These are phyloP conservation scores for Aphidius colemani DNA, from an alignment of 2,888 invertebrate genomes.

Conservation along the genomic window DNA sequence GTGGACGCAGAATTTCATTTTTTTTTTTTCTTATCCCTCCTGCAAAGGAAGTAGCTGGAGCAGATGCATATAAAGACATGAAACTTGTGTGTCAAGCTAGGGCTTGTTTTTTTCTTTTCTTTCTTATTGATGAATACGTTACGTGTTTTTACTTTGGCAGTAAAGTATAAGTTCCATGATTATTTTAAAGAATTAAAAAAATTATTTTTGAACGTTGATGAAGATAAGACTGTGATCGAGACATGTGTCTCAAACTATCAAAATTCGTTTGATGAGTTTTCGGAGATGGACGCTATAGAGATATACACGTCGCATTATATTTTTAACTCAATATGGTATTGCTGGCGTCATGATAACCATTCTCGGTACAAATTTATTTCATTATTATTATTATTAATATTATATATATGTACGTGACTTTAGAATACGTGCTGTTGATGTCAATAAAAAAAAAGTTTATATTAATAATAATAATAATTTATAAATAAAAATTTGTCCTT, in stretches of 20 bases:
- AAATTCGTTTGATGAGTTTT: conserved; percentile 16
- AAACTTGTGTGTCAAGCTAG: conserved; percentile 12
- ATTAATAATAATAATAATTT: too few relatives aligned
- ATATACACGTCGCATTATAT: conserved; percentile 9
- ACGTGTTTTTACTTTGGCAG: too few relatives aligned
- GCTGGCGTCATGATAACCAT: conserved; percentile 19
- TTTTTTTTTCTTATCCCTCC: too few relatives aligned
- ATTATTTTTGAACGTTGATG: too few relatives aligned
- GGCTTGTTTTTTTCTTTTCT: neutral
- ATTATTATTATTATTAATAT: neutral
- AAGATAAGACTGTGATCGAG: too few relatives aligned
- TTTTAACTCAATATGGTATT: conserved; percentile 1
- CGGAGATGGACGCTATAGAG: neutral
- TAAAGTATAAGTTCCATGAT: conserved; percentile 26
- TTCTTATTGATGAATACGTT: too few relatives aligned
- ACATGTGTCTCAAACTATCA: neutral
- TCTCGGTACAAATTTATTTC: neutral
- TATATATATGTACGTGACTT: conserved; percentile 15
- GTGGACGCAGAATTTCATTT: conserved; percentile 6
- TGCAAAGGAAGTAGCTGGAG: conserved; percentile 20
- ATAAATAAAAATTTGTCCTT: too few relatives aligned
- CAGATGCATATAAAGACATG: conserved; percentile 23
- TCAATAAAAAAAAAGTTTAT: too few relatives aligned
- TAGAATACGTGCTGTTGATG: conserved; percentile 8
- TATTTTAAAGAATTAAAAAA: conserved; percentile 15